Base-by-base conservation (phyloP, 2,113 vertebrate species). In the Brienomyrus brachyistius region DNA sequence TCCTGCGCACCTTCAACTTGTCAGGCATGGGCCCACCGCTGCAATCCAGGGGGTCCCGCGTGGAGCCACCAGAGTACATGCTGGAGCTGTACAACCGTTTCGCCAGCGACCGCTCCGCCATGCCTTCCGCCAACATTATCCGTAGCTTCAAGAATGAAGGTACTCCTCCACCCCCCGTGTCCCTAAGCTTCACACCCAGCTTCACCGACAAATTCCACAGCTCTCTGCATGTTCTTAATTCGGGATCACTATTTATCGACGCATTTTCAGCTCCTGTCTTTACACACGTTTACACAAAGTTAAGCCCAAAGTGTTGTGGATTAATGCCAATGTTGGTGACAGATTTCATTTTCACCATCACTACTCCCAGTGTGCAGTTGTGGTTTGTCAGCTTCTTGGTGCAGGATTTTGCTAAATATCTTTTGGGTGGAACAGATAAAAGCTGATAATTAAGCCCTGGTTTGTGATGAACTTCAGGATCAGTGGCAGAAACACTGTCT, bases 111-210 rank as follows among this genome's bases (percentile, higher is more conserved):
- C 96, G 92, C 89, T 97, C 96, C 0, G 96, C 98, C 2, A 97
- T 98, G 97, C 98, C 98, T 0, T 97, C 97, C 0, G 97, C 98
- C 90, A 99, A 98, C 92, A 98, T 99, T 90, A 96, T 99, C 45
- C 97, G 98, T 91, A 99, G 98, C 94, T 99, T 99, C 95, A 97
- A 97, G 94, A 98, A 99, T 2, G 98, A 99, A 97, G 98, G 98
- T 99, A 96, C 91, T 27, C n/a, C 59, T n/a, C 56, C 51, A 52
- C 95, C 90, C 95, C 4, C 77, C 45, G 5, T 9, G 8, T 47
- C 21, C 43, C 19, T 62, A 9, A 11, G 10, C 27, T 23, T 15
- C 43, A 8, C 31, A 62, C 52, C n/a, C 17, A 40, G n/a, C 27
- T 54, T 54, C 6, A 54, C 31, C 1, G 19, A 27, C 6, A 35